Evolutionary conservation across 2,888 invertebrate genomes (phyloP), one percentile per base, ranked within the genome.

Genomic region (Scaptomyza cyrtandrae): DNA sequence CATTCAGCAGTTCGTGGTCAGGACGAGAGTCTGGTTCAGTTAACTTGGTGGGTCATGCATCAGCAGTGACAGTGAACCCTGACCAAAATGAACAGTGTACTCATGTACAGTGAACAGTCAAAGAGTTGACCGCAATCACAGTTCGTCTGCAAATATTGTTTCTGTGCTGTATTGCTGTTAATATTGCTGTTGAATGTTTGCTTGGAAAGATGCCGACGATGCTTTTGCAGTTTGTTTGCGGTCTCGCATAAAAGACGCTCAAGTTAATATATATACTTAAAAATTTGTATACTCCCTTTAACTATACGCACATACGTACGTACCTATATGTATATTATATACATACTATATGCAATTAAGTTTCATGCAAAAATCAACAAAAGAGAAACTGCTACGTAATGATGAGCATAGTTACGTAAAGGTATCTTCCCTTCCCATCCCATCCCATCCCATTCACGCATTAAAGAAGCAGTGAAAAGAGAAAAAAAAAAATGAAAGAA

Each of bases 201-300:
- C 50, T 49, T 56, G 59, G 11, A 41, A 24, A 56, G 63, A 48
- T 75, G 71, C 71, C 24, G 39, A 50, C 49, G 72, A 43, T 52
- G 50, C 58, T 41, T 44, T 50, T 43, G 72, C 71, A 71, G 64
- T 59, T 68, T 68, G 70, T 73, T 73, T 72, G 69, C 50, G 61
- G 63, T 54, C 75, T 64, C 54, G 54, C 60, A 68, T 55, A 74
- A 74, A 74, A 72, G 72, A 48, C 75, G 62, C 57, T 72, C 59
- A 41, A 59, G 53, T 45, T 63, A 24, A 24, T 63, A 58, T 68
- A 58, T 68, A 63, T 56, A 52, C 69, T 62, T 46, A 41, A 56
- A 59, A 75, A 53, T 53, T 50, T 56, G 46, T 55, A 52, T 35
- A 52, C 56, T 41, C 45, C 39, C 66, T 43, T 16, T 43, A 13